These are phyloP conservation scores for Neomorphus geoffroyi DNA, from an alignment of 2,797 vertebrate genomes.

Conservation along the genomic window DNA sequence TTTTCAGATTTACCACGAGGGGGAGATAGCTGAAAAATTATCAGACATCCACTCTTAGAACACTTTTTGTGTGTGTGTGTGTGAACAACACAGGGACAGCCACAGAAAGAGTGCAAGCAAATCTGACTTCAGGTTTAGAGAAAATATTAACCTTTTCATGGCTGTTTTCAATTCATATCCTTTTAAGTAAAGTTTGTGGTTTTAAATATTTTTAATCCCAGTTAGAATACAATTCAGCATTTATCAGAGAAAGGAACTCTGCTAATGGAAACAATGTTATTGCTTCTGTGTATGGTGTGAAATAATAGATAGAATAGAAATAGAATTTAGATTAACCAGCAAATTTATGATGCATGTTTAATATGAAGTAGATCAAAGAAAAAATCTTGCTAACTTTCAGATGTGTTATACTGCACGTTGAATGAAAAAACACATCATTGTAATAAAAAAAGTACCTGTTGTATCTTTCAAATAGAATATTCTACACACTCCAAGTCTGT, in stretches of 20 bases:
- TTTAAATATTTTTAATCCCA: neutral
- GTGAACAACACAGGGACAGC: neutral
- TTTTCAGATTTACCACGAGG: slow-evolving; percentile 27
- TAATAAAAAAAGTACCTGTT: neutral
- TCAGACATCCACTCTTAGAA: neutral
- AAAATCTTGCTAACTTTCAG: neutral
- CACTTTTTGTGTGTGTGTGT: fast-evolving
- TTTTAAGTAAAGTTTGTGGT: neutral
- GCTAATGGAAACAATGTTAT: neutral
- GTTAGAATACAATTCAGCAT: neutral
- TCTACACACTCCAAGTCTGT: neutral
- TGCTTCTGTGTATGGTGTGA: neutral
- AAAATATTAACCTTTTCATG: neutral
- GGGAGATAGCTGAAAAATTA: slow-evolving; percentile 59
- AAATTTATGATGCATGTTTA: neutral
- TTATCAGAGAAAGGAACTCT: neutral
- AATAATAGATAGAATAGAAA: neutral
- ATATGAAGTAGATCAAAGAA: neutral
- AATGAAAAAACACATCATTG: neutral
- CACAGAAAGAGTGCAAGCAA: neutral
- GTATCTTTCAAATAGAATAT: neutral
- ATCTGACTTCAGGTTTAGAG: neutral
- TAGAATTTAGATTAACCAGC: neutral
- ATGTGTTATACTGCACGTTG: neutral
- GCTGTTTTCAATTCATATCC: neutral